Evolutionary conservation across 2,888 invertebrate genomes (phyloP).

Genomic region (Tetramorium bicarinatum): DNA sequence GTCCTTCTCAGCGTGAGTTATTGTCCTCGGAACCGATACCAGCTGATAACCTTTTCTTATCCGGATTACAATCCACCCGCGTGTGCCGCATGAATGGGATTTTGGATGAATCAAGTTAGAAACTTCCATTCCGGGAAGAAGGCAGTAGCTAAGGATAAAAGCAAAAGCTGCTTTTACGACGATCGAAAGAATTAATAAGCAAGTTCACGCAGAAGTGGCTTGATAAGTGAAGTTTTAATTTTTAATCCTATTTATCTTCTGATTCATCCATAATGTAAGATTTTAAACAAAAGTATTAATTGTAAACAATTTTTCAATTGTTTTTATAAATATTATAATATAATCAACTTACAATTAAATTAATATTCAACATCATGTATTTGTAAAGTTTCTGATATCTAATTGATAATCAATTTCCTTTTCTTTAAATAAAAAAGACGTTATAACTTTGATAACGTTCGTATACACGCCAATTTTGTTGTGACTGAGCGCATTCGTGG

Average conservation of each 20-base stretch:
- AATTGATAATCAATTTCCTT: neutral
- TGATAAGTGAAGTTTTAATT: slow-evolving; percentile 19
- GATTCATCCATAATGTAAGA: neutral
- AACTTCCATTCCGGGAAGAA: slow-evolving; percentile 25
- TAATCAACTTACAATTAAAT: neutral
- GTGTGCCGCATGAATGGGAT: slow-evolving; percentile 53
- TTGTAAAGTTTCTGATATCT: neutral
- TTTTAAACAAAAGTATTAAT: slow-evolving; percentile 11
- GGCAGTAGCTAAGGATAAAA: neutral
- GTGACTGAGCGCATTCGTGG: slow-evolving; percentile 1
- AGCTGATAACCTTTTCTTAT: slow-evolving; percentile 56
- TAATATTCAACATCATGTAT: neutral
- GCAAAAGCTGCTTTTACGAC: slow-evolving; percentile 12
- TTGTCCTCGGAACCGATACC: slow-evolving; percentile 46
- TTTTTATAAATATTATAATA: slow-evolving; percentile 13
- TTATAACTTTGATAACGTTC: neutral
- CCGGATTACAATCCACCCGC: slow-evolving; percentile 52
- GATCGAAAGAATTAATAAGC: slow-evolving; percentile 31
- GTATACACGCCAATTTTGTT: slow-evolving; percentile 2
- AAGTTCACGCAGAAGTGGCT: neutral
- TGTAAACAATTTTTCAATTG: neutral
- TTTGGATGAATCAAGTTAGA: slow-evolving; percentile 53
- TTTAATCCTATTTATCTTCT: neutral
- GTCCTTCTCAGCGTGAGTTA: slow-evolving; percentile 46
- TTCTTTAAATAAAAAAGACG: neutral